phyloP scores from a whole-genome alignment of 2,113 vertebrate genomes.

The Proteles cristata region DNA sequence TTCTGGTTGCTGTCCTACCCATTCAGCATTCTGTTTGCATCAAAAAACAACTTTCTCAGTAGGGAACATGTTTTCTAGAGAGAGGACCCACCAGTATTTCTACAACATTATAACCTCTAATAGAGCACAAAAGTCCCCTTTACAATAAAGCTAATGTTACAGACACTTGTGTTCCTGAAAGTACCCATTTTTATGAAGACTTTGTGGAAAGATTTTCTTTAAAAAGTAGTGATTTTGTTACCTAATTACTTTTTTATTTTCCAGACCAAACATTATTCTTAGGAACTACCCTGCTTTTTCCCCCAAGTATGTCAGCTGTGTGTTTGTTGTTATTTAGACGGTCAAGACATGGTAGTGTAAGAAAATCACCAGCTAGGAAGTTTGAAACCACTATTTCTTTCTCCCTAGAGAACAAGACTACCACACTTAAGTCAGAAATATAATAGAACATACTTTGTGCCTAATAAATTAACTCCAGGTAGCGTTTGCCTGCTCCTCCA shows the following conservation, averaged over 20 bases:
- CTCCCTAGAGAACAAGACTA: neutral
- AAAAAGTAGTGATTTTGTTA: constrained; percentile 59
- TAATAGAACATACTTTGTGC: constrained; percentile 38
- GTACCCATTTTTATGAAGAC: constrained; percentile 77
- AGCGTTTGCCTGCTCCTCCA: neutral
- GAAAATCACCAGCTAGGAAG: constrained; percentile 34
- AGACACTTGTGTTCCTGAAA: constrained; percentile 73
- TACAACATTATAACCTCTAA: constrained; percentile 67
- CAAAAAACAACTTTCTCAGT: neutral
- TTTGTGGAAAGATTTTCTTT: constrained; percentile 78
- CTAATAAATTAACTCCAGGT: constrained; percentile 29
- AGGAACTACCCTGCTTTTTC: neutral
- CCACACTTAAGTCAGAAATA: constrained; percentile 51
- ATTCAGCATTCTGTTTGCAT: constrained; percentile 48
- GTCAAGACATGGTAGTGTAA: neutral
- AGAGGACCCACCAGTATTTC: constrained; percentile 30
- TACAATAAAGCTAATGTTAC: constrained; percentile 10
- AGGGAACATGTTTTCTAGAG: neutral
- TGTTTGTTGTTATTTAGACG: neutral
- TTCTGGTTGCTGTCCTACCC: neutral
- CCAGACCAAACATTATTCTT: neutral
- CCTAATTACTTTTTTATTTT: neutral
- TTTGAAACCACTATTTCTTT: constrained; percentile 8
- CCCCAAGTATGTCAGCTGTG: neutral
- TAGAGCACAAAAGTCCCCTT: constrained; percentile 78